phyloP scores from a whole-genome alignment of 2,113 vertebrate species.

The Mastomys coucha region DNA sequence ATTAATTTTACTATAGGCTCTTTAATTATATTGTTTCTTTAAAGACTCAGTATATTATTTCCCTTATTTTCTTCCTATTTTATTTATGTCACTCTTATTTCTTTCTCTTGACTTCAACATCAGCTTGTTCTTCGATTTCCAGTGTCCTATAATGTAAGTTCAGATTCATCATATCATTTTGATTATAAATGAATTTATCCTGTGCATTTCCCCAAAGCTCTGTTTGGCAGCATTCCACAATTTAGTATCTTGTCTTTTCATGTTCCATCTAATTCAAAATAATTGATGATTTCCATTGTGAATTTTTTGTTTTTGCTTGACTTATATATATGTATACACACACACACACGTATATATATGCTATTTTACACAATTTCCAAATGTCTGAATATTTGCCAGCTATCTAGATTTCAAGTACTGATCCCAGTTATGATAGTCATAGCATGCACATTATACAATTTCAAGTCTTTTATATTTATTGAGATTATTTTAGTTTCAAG shows the following conservation, averaged over 20 bases:
- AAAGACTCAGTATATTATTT: not conserved
- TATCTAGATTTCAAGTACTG: not conserved
- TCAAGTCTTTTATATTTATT: not conserved
- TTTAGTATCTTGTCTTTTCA: not conserved
- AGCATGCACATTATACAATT: not conserved
- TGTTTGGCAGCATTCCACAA: not conserved
- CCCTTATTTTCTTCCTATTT: not conserved
- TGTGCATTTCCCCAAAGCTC: not conserved
- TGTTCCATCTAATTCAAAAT: conserved; percentile 27
- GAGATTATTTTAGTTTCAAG: conserved; percentile 3
- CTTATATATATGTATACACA: no score
- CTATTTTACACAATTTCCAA: not conserved
- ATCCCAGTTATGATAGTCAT: not conserved
- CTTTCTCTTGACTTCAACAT: not conserved
- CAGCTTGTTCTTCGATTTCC: not conserved
- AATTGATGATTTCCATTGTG: not conserved
- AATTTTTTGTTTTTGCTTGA: conserved; percentile 19
- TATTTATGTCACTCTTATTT: not conserved
- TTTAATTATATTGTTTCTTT: not conserved
- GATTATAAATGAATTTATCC: not conserved
- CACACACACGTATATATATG: not conserved
- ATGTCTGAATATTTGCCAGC: not conserved
- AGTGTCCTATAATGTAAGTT: not conserved
- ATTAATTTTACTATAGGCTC: not conserved
- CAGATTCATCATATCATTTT: not conserved